Evolutionary conservation across 2,888 invertebrate genomes (phyloP).

Genomic region (Oligia latruncula): DNA sequence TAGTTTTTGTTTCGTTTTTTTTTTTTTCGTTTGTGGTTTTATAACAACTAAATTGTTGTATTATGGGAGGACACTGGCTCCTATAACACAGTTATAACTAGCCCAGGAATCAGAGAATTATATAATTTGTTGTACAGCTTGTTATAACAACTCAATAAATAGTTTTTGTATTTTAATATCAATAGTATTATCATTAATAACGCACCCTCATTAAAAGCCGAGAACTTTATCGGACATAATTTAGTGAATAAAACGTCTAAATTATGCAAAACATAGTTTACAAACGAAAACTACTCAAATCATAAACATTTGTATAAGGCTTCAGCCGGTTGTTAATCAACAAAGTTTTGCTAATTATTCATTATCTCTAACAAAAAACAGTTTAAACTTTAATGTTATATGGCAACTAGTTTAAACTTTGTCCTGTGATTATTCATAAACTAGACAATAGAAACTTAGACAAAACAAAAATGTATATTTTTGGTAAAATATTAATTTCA

Average conservation of each 20-base stretch:
- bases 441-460: slow-evolving; percentile 13
- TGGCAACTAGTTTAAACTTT: slow-evolving; percentile 19
- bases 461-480: not conserved
- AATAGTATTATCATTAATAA: not conserved
- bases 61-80: too few species aligned
- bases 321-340: slow-evolving; percentile 20
- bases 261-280: slow-evolving; percentile 25
- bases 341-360: slow-evolving; percentile 40
- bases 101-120: too few species aligned
- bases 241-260: not conserved
- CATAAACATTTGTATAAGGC: slow-evolving; percentile 18
- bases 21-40: too few species aligned
- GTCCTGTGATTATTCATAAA: slow-evolving; percentile 13
- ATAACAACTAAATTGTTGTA: too few species aligned
- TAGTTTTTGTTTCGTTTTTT: too few species aligned
- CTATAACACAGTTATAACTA: too few species aligned
- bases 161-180: too few species aligned
- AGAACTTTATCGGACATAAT: not conserved
- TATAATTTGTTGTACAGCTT: too few species aligned
- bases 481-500: not conserved
- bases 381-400: slow-evolving; percentile 6
- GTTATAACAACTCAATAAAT: too few species aligned
- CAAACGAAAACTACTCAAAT: slow-evolving; percentile 21
- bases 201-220: not conserved
- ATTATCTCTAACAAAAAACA: slow-evolving; percentile 36